phyloP scores from a whole-genome alignment of 1,140 invertebrate genomes.

The Drosophila subpulchrella region DNA sequence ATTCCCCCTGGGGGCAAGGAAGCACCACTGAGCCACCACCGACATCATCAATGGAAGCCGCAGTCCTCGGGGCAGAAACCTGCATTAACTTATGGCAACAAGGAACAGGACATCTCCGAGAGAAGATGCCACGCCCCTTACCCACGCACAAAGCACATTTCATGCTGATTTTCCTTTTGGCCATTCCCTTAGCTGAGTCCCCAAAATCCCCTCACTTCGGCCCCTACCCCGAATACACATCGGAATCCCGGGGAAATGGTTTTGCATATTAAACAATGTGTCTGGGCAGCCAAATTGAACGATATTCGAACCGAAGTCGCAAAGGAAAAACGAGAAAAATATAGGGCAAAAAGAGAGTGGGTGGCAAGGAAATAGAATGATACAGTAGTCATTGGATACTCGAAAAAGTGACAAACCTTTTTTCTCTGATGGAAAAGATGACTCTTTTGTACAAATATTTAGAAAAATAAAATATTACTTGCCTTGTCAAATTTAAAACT shows the following conservation, averaged over 20 bases:
- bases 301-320: constrained; percentile 36
- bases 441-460: neutral
- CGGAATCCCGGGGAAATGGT: constrained; percentile 66
- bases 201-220: neutral
- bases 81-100: constrained; percentile 59
- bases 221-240: constrained; percentile 41
- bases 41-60: constrained; percentile 27
- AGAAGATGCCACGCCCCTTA: constrained; percentile 16
- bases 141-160: constrained; percentile 71
- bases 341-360: neutral
- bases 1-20: constrained; percentile 29
- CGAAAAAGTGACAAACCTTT: neutral
- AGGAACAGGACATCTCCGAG: constrained; percentile 32
- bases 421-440: too few relatives aligned
- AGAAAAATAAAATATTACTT: neutral
- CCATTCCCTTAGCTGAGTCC: constrained; percentile 44
- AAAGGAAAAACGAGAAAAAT: constrained; percentile 19
- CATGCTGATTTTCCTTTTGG: constrained; percentile 76
- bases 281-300: constrained; percentile 57
- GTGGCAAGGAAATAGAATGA: neutral
- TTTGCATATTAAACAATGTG: constrained; percentile 83
- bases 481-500: too few relatives aligned
- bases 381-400: neutral
- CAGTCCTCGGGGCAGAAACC: constrained; percentile 39
- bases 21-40: constrained; percentile 12